Evolutionary conservation across 2,797 vertebrate species (phyloP).

Genomic region (Lacerta viridis): DNA sequence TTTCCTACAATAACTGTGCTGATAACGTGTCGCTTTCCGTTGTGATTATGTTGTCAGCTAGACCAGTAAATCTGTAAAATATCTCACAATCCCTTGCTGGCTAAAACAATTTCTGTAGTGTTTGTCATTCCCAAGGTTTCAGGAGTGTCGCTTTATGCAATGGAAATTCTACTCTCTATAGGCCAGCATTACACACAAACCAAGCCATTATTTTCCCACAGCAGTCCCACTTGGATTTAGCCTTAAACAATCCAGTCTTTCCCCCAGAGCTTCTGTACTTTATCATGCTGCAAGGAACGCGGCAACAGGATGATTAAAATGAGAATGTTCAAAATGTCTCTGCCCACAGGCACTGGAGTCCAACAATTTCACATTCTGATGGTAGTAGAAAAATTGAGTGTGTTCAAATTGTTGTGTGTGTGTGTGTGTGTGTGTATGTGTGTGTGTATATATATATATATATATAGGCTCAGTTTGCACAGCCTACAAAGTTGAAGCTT

Average conservation of each 20-base stretch:
- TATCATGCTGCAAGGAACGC: conserved; percentile 75
- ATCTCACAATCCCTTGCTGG: conserved; percentile 76
- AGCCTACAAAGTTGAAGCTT: conserved; percentile 57
- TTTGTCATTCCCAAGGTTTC: conserved; percentile 75
- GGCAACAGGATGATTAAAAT: conserved; percentile 80
- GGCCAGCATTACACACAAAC: conserved; percentile 54
- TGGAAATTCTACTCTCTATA: conserved; percentile 64
- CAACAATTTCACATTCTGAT: conserved; percentile 52
- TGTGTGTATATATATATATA: conserved; percentile 56
- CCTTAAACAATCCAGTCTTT: conserved; percentile 75
- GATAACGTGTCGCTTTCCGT: conserved; percentile 82
- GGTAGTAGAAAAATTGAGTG: conserved; percentile 23
- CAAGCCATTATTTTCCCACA: conserved; percentile 60
- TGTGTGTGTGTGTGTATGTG: too few species aligned
- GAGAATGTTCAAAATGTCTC: conserved; percentile 68
- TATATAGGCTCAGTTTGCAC: conserved; percentile 35
- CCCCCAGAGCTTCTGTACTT: conserved; percentile 75
- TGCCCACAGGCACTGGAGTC: conserved; percentile 69
- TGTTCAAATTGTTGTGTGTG: conserved; percentile 22
- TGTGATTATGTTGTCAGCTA: conserved; percentile 83
- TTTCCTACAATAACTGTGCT: conserved; percentile 78
- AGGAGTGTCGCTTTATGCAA: conserved; percentile 75
- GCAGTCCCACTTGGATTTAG: conserved; percentile 74
- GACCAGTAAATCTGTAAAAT: conserved; percentile 83
- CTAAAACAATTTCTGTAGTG: conserved; percentile 79